Percentiles rank a stretch among this genome's conserved stretches.
Evolutionary conservation across 2,888 invertebrate species (phyloP).

Genomic region (Eupeodes latifasciatus): DNA sequence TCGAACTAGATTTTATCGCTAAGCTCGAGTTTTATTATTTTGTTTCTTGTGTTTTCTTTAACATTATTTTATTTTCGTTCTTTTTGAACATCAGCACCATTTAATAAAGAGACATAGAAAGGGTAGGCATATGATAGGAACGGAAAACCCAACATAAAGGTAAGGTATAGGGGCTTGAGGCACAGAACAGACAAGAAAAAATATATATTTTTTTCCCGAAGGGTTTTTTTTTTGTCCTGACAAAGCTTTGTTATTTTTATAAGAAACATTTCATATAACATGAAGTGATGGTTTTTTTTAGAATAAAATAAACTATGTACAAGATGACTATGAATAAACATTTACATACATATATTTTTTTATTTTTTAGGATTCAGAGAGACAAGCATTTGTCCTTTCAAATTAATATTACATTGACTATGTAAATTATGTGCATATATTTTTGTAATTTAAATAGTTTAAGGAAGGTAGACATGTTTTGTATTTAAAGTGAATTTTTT

Average conservation of each 20-base stretch:
- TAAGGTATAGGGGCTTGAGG: not conserved
- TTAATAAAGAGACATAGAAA: conserved; percentile 1
- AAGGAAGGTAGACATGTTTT: too few species aligned
- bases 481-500: too few species aligned
- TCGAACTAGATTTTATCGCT: conserved; percentile 34
- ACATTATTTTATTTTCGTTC: conserved; percentile 30
- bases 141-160: not conserved
- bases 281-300: conserved; percentile 6
- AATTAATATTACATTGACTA: not conserved
- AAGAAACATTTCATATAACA: not conserved
- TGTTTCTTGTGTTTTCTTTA: not conserved
- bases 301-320: conserved; percentile 5
- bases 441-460: too few species aligned
- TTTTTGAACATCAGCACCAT: conserved; percentile 6
- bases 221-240: not conserved
- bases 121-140: not conserved
- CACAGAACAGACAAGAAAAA: not conserved
- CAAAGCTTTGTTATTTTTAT: conserved; percentile 6
- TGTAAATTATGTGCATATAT: too few species aligned
- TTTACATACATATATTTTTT: not conserved
- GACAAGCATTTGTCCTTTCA: not conserved
- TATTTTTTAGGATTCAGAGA: not conserved
- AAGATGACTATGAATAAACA: conserved; percentile 5
- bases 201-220: not conserved
- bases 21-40: conserved; percentile 29